Evolutionary conservation across 1,140 invertebrate species (phyloP).

Genomic region (Sipha flava): DNA sequence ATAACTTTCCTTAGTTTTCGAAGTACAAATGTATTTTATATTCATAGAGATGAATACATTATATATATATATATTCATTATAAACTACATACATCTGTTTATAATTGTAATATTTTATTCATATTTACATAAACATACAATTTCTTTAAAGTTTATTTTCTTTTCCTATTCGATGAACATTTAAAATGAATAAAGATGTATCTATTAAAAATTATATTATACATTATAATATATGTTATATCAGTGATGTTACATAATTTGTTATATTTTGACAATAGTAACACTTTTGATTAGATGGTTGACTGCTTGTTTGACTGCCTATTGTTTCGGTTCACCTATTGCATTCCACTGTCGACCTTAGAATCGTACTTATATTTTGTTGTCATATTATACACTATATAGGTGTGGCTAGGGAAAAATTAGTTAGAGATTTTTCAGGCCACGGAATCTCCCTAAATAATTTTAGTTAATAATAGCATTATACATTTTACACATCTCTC

Average conservation of each 20-base stretch:
- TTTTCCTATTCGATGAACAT: neutral
- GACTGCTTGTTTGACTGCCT: constrained; percentile 2
- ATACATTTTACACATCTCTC: too few species aligned
- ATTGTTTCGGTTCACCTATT: constrained; percentile 30
- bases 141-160: neutral
- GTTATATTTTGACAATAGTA: constrained; percentile 26
- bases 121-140: too few species aligned
- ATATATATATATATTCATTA: too few species aligned
- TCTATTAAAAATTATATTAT: neutral
- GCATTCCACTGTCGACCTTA: constrained; percentile 16
- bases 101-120: too few species aligned
- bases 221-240: neutral
- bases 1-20: neutral
- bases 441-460: constrained; percentile 13
- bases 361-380: neutral
- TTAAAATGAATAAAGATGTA: neutral
- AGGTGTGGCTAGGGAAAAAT: constrained; percentile 1
- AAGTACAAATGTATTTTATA: neutral
- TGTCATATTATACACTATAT: neutral
- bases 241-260: constrained; percentile 11
- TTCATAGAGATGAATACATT: neutral
- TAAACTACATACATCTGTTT: neutral
- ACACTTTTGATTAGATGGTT: constrained; percentile 16
- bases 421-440: neutral
- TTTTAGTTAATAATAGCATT: neutral